Percentiles rank a stretch among this genome's conserved stretches.
These are phyloP conservation scores for Asobara japonica DNA, from an alignment of 1,140 invertebrate species.

Conservation along the genomic window DNA sequence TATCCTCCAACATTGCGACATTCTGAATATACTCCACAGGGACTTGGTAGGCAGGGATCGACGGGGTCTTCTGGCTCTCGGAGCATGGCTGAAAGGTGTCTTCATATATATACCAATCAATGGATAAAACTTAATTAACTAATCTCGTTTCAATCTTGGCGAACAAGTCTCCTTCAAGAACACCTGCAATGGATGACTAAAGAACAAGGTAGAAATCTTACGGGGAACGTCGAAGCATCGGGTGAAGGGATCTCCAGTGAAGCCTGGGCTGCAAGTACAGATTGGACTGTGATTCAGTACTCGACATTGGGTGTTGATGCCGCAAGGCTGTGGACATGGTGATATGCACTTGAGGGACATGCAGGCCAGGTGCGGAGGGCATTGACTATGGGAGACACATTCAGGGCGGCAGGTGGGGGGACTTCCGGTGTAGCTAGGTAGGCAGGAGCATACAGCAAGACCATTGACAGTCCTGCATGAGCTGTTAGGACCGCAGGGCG, in stretches of 20 bases:
- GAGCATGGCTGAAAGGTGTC: conserved; percentile 54
- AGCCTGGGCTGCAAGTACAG: conserved; percentile 58
- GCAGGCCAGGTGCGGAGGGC: conserved; percentile 71
- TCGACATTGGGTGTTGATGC: conserved; percentile 69
- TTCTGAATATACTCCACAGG: conserved; percentile 66
- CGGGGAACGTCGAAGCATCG: conserved; percentile 61
- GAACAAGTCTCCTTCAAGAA: too few species aligned
- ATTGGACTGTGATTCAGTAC: conserved; percentile 66
- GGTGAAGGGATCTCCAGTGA: conserved; percentile 67
- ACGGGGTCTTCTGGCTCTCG: conserved; percentile 54
- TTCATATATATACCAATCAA: too few species aligned
- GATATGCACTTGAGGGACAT: conserved; percentile 74
- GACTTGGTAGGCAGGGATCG: conserved; percentile 61
- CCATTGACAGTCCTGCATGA: conserved; percentile 68
- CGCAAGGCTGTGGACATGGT: conserved; percentile 74
- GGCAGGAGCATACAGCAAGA: conserved; percentile 72
- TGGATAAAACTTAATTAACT: too few species aligned
- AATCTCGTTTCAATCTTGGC: too few species aligned
- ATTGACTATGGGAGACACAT: conserved; percentile 74
- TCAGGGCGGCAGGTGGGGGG: conserved; percentile 75
- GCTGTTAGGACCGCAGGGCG: conserved; percentile 75
- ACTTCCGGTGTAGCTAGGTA: conserved; percentile 70
- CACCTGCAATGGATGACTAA: not conserved
- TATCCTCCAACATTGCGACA: conserved; percentile 59
- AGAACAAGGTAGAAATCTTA: conserved; percentile 55